Base-by-base conservation (phyloP, 2,888 invertebrate genomes). In the Helleia helle region DNA sequence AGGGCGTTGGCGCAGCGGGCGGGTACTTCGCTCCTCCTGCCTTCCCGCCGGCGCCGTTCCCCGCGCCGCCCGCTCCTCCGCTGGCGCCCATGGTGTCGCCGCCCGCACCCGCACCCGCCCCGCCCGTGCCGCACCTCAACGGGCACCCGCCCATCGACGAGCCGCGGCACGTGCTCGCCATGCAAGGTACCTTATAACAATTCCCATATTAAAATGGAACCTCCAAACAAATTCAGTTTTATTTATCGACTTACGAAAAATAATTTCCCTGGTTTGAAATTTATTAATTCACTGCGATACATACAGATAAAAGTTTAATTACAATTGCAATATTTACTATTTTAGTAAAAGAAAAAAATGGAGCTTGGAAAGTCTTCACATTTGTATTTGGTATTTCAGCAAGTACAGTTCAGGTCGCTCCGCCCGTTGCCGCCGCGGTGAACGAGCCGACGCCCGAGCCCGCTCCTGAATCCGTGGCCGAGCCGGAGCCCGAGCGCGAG, bases 11-110 rank as follows among this genome's bases (percentile, higher is more conserved):
- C 56, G 66, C 46, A 65, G 58, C 51, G 41, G 53, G 70, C 47
- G 48, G 58, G 59, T 47, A 56, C 49, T 45, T 63, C 62, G 60
- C 65, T 57, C 59, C 68, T 65, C 63, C 42, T 56, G 63, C 50
- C 58, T 60, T 52, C 52, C 55, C 60, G 49, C 52, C 63, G 41
- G 52, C 51, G 49, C 56, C 59, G 52, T 46, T 61, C 58, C 70
- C 74, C 76, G 60, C 81, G 49, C 59, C 76, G 58, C 84, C 64
- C 56, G 66, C 62, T 44, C 59, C 57, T 42, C 56, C 54, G 34
- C 51, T 49, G 55, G 62, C 66, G 61, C 63, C 71, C 54, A 62
- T 68, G 57, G 18, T 63, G 62, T 58, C 62, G 52, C 62, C 53
- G 52, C 59, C 54, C 44, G 49, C 52, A 54, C 54, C 59, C 41